Percentiles rank a stretch among this genome's conserved stretches.
Evolutionary conservation across 1,140 invertebrate genomes (phyloP).

Genomic region (Leptinotarsa undecemlineata): DNA sequence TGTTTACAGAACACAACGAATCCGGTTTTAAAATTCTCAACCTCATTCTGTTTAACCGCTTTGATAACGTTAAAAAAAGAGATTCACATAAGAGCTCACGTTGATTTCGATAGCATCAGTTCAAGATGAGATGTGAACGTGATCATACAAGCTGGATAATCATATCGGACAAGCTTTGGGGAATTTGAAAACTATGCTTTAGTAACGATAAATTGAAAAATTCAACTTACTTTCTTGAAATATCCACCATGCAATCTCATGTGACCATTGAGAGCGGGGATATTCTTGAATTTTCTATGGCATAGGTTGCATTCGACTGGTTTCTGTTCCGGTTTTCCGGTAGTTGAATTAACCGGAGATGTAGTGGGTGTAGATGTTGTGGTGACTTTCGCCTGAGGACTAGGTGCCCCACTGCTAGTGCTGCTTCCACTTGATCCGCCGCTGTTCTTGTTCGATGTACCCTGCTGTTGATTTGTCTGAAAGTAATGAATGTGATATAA

Average conservation of each 20-base stretch:
- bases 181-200: too few relatives aligned
- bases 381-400: constrained; percentile 44
- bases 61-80: too few relatives aligned
- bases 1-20: too few relatives aligned
- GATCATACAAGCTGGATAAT: too few relatives aligned
- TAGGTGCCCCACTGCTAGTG: constrained; percentile 38
- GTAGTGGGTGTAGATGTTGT: constrained; percentile 50
- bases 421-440: constrained; percentile 25
- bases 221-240: constrained; percentile 82
- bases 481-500: constrained; percentile 4
- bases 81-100: too few relatives aligned
- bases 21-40: too few relatives aligned
- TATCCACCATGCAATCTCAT: constrained; percentile 96
- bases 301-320: constrained; percentile 94
- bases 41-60: too few relatives aligned
- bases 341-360: constrained; percentile 52
- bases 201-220: background rate
- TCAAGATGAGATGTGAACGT: too few relatives aligned
- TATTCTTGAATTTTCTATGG: constrained; percentile 93
- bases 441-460: constrained; percentile 44
- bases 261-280: constrained; percentile 94
- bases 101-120: too few relatives aligned
- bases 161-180: too few relatives aligned
- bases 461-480: constrained; percentile 29
- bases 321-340: constrained; percentile 66